These are phyloP conservation scores for Caenorhabditis virilis DNA, from an alignment of 2,888 invertebrate genomes.

Conservation along the genomic window DNA sequence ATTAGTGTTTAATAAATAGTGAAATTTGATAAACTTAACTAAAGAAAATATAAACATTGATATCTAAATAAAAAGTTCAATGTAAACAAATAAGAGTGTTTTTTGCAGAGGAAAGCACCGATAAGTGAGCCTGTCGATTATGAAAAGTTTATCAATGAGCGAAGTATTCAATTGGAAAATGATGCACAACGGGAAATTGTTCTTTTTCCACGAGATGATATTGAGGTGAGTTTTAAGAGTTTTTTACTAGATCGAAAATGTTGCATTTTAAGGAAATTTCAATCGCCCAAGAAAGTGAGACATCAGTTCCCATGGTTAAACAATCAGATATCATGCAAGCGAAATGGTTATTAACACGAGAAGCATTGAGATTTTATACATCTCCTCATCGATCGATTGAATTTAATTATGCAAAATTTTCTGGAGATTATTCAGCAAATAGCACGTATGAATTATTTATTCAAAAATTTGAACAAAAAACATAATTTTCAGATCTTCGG, in stretches of 20 bases:
- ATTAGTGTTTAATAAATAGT: not conserved
- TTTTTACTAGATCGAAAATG: not conserved
- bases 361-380: constrained; percentile 55
- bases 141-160: constrained; percentile 63
- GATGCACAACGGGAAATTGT: constrained; percentile 64
- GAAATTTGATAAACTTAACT: not conserved
- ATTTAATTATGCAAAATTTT: constrained; percentile 87
- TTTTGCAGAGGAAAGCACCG: constrained; percentile 59
- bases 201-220: constrained; percentile 66
- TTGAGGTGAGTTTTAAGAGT: constrained; percentile 43
- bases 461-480: constrained; percentile 1
- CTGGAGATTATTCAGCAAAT: constrained; percentile 77
- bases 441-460: constrained; percentile 15
- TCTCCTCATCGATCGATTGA: constrained; percentile 83
- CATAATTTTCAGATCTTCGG: constrained; percentile 30
- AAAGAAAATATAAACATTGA: constrained; percentile 1
- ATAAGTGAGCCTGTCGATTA: constrained; percentile 63
- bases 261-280: constrained; percentile 33
- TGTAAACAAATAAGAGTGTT: too few relatives aligned
- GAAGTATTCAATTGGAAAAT: constrained; percentile 62
- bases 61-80: not conserved
- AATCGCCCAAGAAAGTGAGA: constrained; percentile 39
- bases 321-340: constrained; percentile 50
- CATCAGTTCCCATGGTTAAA: constrained; percentile 48
- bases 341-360: constrained; percentile 58